Conservation (phyloP, 2,888 invertebrate species). For the Chloroclysta siterata region DNA sequence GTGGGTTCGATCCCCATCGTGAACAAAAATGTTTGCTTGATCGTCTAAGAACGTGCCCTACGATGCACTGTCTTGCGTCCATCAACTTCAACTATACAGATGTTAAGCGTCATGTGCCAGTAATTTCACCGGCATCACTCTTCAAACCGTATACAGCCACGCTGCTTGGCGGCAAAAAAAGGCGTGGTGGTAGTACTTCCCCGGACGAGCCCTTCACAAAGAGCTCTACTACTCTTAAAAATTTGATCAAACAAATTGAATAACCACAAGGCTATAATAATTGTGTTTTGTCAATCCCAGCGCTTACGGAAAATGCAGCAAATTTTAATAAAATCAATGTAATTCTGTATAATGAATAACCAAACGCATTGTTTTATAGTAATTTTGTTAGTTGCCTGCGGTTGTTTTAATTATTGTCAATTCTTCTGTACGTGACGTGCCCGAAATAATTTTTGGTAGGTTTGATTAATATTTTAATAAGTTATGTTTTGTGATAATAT, state of each 20-base stretch:
- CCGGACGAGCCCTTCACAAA: too few species aligned
- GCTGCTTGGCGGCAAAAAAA: too few species aligned
- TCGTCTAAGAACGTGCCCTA: too few species aligned
- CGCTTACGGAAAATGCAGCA: conserved; percentile 19
- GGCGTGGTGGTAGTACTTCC: too few species aligned
- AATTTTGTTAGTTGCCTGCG: conserved; percentile 23
- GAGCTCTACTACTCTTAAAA: not conserved
- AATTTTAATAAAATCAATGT: conserved; percentile 23
- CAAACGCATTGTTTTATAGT: conserved; percentile 15
- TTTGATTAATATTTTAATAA: not conserved
- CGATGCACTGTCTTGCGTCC: too few species aligned
- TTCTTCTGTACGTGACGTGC: not conserved
- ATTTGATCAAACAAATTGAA: conserved; percentile 13
- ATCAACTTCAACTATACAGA: too few species aligned
- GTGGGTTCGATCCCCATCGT: too few species aligned
- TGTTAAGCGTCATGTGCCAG: too few species aligned
- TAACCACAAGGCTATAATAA: conserved; percentile 20
- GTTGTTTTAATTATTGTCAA: conserved; percentile 21
- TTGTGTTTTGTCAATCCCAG: conserved; percentile 25
- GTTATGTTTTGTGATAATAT: not conserved
- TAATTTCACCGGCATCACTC: too few species aligned
- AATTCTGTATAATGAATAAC: conserved; percentile 25
- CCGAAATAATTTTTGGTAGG: not conserved
- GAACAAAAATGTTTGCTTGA: too few species aligned
- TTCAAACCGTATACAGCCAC: too few species aligned